Percentiles rank a stretch among this genome's conserved stretches.
These are phyloP conservation scores for Drosophila aff. DNA, from an alignment of 1,140 invertebrate species.

Conservation along the genomic window DNA sequence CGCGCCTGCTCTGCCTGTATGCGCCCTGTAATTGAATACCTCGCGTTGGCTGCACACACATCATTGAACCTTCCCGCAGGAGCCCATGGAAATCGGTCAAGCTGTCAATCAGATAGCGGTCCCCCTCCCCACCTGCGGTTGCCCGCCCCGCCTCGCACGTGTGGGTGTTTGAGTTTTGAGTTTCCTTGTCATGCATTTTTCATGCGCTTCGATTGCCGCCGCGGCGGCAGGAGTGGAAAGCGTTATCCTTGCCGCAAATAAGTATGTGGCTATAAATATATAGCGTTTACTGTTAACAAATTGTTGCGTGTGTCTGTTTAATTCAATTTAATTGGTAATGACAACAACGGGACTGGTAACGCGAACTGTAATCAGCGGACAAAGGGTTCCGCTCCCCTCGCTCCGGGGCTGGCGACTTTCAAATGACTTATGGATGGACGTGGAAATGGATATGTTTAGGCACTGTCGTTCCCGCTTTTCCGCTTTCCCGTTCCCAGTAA, in stretches of 20 bases:
- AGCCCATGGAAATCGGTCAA: slow-evolving; percentile 66
- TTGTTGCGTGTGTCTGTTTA: slow-evolving; percentile 63
- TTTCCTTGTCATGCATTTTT: slow-evolving; percentile 79
- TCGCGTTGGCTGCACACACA: slow-evolving; percentile 70
- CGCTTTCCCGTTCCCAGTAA: slow-evolving; percentile 24
- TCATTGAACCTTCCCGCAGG: slow-evolving; percentile 67
- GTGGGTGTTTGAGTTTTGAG: slow-evolving; percentile 72
- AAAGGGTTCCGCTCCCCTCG: slow-evolving; percentile 38
- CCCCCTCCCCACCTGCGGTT: slow-evolving; percentile 26
- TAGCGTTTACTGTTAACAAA: slow-evolving; percentile 57
- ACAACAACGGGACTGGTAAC: slow-evolving; percentile 58
- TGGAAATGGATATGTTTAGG: slow-evolving; percentile 31
- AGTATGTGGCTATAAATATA: slow-evolving; percentile 25
- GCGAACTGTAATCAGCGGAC: slow-evolving; percentile 43
- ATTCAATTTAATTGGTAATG: slow-evolving; percentile 77
- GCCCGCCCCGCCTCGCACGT: slow-evolving; percentile 10
- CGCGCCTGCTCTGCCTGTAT: slow-evolving; percentile 3
- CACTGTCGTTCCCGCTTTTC: not conserved
- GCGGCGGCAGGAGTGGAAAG: slow-evolving; percentile 33
- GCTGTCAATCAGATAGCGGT: slow-evolving; percentile 69
- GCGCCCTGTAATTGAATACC: slow-evolving; percentile 74
- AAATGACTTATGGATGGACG: slow-evolving; percentile 48
- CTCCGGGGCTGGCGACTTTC: slow-evolving; percentile 29
- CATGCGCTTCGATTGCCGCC: slow-evolving; percentile 51
- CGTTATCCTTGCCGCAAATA: slow-evolving; percentile 39